phyloP scores from a whole-genome alignment of 2,888 invertebrate species.

The Melanostoma mellinum region DNA sequence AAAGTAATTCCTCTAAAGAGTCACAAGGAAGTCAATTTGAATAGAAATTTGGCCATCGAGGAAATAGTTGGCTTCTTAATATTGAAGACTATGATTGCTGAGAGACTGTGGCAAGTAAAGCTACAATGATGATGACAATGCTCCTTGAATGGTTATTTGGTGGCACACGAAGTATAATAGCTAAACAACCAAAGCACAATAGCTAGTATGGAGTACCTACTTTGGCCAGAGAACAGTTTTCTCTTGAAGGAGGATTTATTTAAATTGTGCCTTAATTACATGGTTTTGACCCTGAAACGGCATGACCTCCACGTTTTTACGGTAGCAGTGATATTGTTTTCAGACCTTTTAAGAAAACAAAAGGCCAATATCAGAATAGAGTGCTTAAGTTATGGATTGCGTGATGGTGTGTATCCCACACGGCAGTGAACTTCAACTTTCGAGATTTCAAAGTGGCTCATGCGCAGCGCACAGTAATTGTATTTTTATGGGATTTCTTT shows the following conservation, averaged over 20 bases:
- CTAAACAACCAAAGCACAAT: not conserved
- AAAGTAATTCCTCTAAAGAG: slow-evolving; percentile 73
- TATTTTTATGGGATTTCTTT: too few species aligned
- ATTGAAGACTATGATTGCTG: slow-evolving; percentile 53
- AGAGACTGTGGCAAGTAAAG: not conserved
- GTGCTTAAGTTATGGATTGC: too few species aligned
- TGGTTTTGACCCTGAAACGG: slow-evolving; percentile 46
- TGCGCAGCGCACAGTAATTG: too few species aligned
- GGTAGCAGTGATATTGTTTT: slow-evolving; percentile 39
- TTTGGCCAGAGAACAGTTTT: slow-evolving; percentile 24
- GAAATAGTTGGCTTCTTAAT: slow-evolving; percentile 67
- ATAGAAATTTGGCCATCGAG: slow-evolving; percentile 72
- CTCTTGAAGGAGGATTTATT: slow-evolving; percentile 39
- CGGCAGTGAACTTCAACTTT: too few species aligned
- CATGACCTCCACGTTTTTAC: slow-evolving; percentile 20
- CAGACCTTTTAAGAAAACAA: not conserved
- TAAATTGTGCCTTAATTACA: slow-evolving; percentile 61
- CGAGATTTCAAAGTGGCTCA: too few species aligned
- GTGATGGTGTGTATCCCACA: too few species aligned
- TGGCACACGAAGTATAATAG: slow-evolving; percentile 28
- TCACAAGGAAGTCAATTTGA: slow-evolving; percentile 72
- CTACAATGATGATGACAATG: slow-evolving; percentile 32
- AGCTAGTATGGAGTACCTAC: not conserved
- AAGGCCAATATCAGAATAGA: not conserved
- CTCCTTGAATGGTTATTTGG: slow-evolving; percentile 45